Conservation (phyloP, 1,140 invertebrate species). For the Bombus waltoni region DNA sequence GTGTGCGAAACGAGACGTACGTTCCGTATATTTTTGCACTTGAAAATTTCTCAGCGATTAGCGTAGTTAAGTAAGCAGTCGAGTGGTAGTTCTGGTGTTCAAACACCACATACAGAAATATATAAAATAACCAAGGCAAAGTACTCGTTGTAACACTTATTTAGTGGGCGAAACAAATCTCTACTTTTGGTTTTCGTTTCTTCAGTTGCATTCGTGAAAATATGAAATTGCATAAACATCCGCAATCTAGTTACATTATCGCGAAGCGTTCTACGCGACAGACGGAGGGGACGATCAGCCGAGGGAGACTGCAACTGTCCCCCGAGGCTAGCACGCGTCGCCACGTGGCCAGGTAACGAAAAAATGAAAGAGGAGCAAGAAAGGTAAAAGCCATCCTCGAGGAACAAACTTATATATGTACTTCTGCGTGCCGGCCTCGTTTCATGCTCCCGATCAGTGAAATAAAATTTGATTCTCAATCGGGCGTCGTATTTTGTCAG, state of each 20-base stretch:
- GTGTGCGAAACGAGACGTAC: too few relatives aligned
- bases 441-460: background rate
- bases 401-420: constrained; percentile 29
- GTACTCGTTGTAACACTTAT: background rate
- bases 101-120: too few relatives aligned
- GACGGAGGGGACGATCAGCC: constrained; percentile 64
- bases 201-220: background rate
- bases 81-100: too few relatives aligned
- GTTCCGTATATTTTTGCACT: too few relatives aligned
- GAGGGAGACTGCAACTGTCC: constrained; percentile 64
- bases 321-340: constrained; percentile 75
- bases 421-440: constrained; percentile 8
- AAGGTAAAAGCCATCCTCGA: constrained; percentile 70
- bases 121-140: background rate
- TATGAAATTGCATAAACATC: background rate
- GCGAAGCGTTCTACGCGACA: constrained; percentile 21
- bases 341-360: constrained; percentile 77
- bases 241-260: background rate
- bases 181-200: background rate
- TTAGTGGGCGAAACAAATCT: background rate
- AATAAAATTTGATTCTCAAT: constrained; percentile 16
- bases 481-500: background rate
- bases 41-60: too few relatives aligned
- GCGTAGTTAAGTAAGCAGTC: too few relatives aligned
- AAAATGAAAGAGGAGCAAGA: constrained; percentile 44